Conservation (phyloP, 2,888 invertebrate genomes). For the Andricus curvator region DNA sequence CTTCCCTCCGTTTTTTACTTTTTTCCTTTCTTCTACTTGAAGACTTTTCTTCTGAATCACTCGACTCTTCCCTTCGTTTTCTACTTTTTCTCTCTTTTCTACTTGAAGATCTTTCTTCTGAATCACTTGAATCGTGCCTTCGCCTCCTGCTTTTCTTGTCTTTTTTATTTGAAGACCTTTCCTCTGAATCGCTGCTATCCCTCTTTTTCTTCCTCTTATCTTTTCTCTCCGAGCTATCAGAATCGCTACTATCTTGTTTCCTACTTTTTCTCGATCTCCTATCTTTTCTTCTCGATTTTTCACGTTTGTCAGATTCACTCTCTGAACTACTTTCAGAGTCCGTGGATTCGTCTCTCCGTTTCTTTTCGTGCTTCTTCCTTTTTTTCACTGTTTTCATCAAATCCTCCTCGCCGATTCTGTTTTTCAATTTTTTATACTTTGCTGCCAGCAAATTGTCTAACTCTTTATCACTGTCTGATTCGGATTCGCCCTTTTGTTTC, state of each 20-base stretch:
- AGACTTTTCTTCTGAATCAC: constrained; percentile 48
- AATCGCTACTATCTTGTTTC: constrained; percentile 50
- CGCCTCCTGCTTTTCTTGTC: constrained; percentile 43
- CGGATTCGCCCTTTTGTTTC: constrained; percentile 76
- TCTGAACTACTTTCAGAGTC: constrained; percentile 51
- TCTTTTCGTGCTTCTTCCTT: constrained; percentile 67
- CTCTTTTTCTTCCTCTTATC: constrained; percentile 42
- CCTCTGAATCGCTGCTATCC: constrained; percentile 15
- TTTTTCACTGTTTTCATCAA: constrained; percentile 72
- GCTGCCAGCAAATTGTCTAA: constrained; percentile 86
- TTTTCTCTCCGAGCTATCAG: constrained; percentile 43
- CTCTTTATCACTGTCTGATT: constrained; percentile 72
- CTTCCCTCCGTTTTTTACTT: constrained; percentile 65
- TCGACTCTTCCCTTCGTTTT: constrained; percentile 55
- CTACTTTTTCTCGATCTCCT: constrained; percentile 47
- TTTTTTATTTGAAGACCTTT: constrained; percentile 36
- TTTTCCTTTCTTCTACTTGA: constrained; percentile 57
- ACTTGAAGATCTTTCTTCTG: constrained; percentile 43
- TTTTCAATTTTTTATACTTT: constrained; percentile 85
- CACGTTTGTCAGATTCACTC: constrained; percentile 47
- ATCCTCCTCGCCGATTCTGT: constrained; percentile 78
- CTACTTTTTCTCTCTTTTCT: not conserved
- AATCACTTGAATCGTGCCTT: constrained; percentile 60
- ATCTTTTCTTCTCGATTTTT: constrained; percentile 46
- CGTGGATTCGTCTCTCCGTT: constrained; percentile 55